phyloP scores from a whole-genome alignment of 1,140 invertebrate species.

The Nasonia giraulti region DNA sequence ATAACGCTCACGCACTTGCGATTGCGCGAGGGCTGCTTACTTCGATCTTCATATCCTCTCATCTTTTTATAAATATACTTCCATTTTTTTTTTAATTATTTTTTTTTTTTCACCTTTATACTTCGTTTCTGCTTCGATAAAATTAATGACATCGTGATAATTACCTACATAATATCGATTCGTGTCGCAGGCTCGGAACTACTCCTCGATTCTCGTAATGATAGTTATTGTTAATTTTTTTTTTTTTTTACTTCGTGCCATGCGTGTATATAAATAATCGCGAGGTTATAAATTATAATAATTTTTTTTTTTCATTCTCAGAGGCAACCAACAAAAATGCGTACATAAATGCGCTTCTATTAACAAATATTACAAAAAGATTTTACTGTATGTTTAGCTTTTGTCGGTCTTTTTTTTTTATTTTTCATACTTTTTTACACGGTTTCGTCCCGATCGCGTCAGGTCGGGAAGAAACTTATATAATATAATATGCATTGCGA shows the following conservation, averaged over 20 bases:
- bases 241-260: background rate
- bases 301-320: conserved; percentile 15
- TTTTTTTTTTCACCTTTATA: conserved; percentile 3
- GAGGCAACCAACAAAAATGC: conserved; percentile 63
- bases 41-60: background rate
- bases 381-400: conserved; percentile 25
- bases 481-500: too few relatives aligned
- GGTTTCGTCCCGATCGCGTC: background rate
- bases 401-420: background rate
- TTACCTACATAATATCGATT: conserved; percentile 8
- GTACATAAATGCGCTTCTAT: conserved; percentile 62
- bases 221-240: background rate
- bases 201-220: background rate
- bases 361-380: conserved; percentile 64
- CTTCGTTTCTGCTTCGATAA: conserved; percentile 22
- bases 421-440: conserved; percentile 6
- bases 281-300: conserved; percentile 52
- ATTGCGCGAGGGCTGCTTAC: too few relatives aligned
- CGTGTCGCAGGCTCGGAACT: conserved; percentile 22
- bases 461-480: background rate
- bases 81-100: background rate
- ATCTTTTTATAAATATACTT: conserved; percentile 34
- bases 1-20: too few relatives aligned
- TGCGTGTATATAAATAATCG: conserved; percentile 34
- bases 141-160: conserved; percentile 24